A percentile compares a stretch with the other conserved stretches of the same genome.
Conservation (phyloP, 2,888 invertebrate genomes). For the Hipparchia semele region DNA sequence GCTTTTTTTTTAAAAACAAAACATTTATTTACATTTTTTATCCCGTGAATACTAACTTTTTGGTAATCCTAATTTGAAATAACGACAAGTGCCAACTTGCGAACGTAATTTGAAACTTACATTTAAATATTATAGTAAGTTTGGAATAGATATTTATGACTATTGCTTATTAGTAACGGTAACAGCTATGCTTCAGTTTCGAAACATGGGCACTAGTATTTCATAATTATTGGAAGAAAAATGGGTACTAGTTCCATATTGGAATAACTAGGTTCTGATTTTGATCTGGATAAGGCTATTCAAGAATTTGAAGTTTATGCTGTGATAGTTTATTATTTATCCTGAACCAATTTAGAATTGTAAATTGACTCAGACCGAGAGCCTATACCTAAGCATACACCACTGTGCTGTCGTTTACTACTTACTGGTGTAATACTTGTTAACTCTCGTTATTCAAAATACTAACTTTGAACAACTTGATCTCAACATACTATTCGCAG, state of each 20-base stretch:
- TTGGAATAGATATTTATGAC: background rate
- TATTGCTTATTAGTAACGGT: background rate
- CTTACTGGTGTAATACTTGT: background rate
- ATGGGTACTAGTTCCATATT: too few species aligned
- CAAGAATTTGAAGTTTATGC: too few species aligned
- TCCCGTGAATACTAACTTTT: background rate
- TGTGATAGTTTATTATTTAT: too few species aligned
- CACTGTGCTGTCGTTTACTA: background rate
- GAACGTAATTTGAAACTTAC: conserved; percentile 19
- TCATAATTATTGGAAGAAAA: too few species aligned
- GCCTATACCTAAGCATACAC: too few species aligned
- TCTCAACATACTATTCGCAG: conserved; percentile 22
- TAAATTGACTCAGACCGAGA: too few species aligned
- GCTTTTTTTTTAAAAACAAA: background rate
- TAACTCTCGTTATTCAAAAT: conserved; percentile 1
- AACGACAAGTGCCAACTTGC: conserved; percentile 17
- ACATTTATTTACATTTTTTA: background rate
- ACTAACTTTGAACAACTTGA: conserved; percentile 11
- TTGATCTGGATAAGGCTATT: too few species aligned
- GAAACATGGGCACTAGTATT: too few species aligned
- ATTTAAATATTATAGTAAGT: background rate
- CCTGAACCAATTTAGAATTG: too few species aligned
- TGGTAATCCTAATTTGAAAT: conserved; percentile 19
- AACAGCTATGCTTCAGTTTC: background rate
- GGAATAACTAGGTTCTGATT: too few species aligned